Conservation (phyloP, 35 echinoderm and acorn worm genomes). For the Stichopus chloronotus region DNA sequence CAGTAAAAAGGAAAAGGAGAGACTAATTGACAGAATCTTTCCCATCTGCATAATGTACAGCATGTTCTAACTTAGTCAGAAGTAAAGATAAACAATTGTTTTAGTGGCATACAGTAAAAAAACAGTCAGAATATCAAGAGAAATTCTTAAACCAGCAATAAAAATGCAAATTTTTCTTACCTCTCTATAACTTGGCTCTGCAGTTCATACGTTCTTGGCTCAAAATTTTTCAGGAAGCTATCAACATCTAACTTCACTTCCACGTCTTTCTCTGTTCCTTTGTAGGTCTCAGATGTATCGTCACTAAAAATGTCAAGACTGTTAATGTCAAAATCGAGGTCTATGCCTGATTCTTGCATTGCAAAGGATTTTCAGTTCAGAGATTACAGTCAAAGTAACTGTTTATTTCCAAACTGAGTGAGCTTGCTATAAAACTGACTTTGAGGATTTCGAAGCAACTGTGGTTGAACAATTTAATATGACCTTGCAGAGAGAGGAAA, state of each 20-base stretch:
- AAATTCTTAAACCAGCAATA: not conserved
- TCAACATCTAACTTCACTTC: not conserved
- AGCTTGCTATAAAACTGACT: not conserved
- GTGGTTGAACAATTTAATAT: too few relatives aligned
- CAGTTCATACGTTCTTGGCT: conserved; percentile 32
- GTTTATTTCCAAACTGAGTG: not conserved
- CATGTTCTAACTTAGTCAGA: too few relatives aligned
- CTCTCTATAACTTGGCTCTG: conserved; percentile 34
- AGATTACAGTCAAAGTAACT: not conserved
- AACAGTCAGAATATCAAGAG: too few relatives aligned
- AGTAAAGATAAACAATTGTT: too few relatives aligned
- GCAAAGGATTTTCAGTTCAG: conserved; percentile 30
- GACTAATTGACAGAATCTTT: too few relatives aligned
- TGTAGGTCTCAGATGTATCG: not conserved
- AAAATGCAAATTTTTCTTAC: conserved; percentile 8
- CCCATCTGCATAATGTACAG: too few relatives aligned
- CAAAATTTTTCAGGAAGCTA: conserved; percentile 37
- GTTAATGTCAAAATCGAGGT: conserved; percentile 61
- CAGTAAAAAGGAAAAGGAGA: too few relatives aligned
- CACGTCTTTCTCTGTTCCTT: not conserved
- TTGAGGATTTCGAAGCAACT: not conserved
- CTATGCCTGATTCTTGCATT: conserved; percentile 63
- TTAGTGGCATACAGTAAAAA: too few relatives aligned
- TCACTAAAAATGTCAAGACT: conserved; percentile 48
- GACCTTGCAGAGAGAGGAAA: too few relatives aligned